Base-by-base conservation (phyloP, 2,888 invertebrate species). In the Strigamia transsilvanica region DNA sequence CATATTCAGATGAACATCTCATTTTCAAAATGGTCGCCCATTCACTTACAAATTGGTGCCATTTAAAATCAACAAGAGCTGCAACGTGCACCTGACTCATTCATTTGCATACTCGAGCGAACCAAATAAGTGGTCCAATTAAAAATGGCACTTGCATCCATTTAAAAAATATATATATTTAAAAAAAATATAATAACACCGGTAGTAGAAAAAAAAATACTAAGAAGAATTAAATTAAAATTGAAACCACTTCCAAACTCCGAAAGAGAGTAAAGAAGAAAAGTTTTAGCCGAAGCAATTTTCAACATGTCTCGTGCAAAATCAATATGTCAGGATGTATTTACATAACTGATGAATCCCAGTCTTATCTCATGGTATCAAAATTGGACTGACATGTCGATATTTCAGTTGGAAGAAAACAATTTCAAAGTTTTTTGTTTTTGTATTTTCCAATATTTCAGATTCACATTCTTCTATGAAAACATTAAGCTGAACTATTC, bases 31-130 rank as follows among this genome's bases (percentile, higher is more conserved):
- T 51, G 51, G 15, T 18, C 18, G 51, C 12, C 51, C 51, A 51
- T 51, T 51, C 51, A 51, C 51, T 51, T 51, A 51, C n/a, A 51
- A 51, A 51, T 18, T 51, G 51, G 51, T 13, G 51, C 51, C 51
- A 51, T 51, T 51, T 51, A 51, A 51, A 51, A 51, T 51, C 51
- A 51, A 51, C 51, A 51, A 51, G n/a, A 18, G 18, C 51, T 18
- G n/a, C 15, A 51, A 51, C 51, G 12, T 6, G n/a, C 51, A 51
- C 51, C 51, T 51, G 51, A 51, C 51, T 51, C 51, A 51, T 51
- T 51, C 51, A 51, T 51, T 51, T 51, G 51, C 51, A 51, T 51
- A 51, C 51, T 51, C 12, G 15, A 15, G 51, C 51, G 12, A 18
- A 51, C 51, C 18, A 51, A 51, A 51, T 51, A 51, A 51, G 18